These are phyloP conservation scores for Scalopus aquaticus DNA, from an alignment of 2,113 vertebrate genomes.

Conservation along the genomic window DNA sequence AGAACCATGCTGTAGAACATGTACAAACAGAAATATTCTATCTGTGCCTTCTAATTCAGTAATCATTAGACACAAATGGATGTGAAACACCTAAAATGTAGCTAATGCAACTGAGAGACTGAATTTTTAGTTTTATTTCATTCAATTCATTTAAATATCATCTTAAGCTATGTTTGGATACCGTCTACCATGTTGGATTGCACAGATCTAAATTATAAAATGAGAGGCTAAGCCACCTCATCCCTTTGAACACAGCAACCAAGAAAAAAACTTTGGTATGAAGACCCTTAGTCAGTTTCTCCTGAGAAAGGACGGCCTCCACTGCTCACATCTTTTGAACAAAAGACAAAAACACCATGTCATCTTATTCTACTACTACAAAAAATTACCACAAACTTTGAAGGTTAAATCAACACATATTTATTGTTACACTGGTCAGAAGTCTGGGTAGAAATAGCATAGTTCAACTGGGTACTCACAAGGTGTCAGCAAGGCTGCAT, in stretches of 20 bases:
- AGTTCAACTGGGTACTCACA: not conserved
- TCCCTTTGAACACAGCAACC: not conserved
- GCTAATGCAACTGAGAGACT: not conserved
- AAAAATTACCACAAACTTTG: not conserved
- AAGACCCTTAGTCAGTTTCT: constrained; percentile 16
- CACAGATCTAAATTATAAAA: not conserved
- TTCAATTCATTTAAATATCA: constrained; percentile 17
- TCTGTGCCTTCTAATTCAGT: not conserved
- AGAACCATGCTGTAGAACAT: not conserved
- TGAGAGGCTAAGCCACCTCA: not conserved
- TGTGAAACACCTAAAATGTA: constrained; percentile 19
- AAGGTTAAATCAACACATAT: not conserved
- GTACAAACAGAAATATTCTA: not conserved
- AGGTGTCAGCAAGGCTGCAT: not conserved
- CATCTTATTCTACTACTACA: not conserved
- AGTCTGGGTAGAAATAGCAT: not conserved
- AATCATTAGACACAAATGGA: not conserved
- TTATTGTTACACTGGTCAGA: not conserved
- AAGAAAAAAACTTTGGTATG: not conserved
- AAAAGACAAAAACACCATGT: not conserved
- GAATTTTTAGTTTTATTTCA: constrained; percentile 23
- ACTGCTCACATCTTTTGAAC: not conserved
- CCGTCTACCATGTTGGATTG: not conserved
- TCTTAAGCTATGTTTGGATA: not conserved
- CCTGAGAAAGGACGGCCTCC: not conserved